Percentiles rank a stretch among this genome's conserved stretches.
These are phyloP conservation scores for Clostera curtula DNA, from an alignment of 2,888 invertebrate genomes.

Conservation along the genomic window DNA sequence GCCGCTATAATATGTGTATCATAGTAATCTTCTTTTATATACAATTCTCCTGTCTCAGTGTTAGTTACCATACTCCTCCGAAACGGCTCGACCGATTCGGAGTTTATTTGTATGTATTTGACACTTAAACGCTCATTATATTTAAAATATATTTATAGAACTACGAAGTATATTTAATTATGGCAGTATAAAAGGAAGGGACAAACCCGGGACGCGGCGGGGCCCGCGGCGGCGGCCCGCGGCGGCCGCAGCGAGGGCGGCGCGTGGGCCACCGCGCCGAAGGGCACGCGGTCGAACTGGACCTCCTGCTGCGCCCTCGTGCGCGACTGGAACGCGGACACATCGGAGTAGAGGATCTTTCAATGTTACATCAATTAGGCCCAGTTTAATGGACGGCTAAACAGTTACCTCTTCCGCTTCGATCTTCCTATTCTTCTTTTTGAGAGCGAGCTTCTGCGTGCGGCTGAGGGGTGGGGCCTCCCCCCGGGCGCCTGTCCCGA, in stretches of 20 bases:
- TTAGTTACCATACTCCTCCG: no score
- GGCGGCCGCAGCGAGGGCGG: conserved; percentile 78
- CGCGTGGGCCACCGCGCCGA: conserved; percentile 84
- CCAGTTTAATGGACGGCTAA: not conserved
- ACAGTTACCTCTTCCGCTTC: conserved; percentile 39
- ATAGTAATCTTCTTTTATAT: no score
- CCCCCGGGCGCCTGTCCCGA: no score
- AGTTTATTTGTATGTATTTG: no score
- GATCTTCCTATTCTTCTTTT: conserved; percentile 61
- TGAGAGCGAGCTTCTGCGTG: conserved; percentile 69
- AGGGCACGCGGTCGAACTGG: conserved; percentile 78
- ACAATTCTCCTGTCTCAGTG: no score
- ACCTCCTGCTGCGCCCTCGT: conserved; percentile 53
- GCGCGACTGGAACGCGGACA: conserved; percentile 10
- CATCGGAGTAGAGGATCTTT: conserved; percentile 1
- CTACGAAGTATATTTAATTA: no score
- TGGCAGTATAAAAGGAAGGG: no score
- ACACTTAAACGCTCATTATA: no score
- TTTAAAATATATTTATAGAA: no score
- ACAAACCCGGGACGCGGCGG: conserved; percentile 12
- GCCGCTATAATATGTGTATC: no score
- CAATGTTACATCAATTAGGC: not conserved
- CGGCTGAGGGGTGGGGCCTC: no score
- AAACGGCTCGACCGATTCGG: no score
- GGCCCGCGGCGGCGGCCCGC: conserved; percentile 24